Conservation (phyloP, 2,113 vertebrate species). For the Falco punctatus region DNA sequence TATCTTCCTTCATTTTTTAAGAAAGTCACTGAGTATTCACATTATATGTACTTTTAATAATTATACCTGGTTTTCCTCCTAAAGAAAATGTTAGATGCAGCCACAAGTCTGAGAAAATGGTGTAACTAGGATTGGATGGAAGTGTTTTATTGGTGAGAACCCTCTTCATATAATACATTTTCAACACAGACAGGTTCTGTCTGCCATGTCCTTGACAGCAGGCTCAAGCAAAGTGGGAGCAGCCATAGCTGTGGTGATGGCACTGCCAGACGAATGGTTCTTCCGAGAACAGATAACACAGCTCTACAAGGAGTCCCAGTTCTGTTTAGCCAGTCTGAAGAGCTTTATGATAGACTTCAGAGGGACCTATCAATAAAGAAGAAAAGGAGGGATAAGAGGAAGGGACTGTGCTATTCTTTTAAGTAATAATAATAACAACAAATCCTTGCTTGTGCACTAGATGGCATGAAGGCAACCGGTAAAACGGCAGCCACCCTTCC, state of each 20-base stretch:
- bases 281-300: neutral
- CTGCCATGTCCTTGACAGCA: neutral
- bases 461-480: neutral
- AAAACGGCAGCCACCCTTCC: neutral
- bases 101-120: neutral
- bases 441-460: neutral
- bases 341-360: neutral
- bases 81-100: neutral
- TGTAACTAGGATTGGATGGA: neutral
- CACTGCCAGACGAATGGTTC: neutral
- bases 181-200: accelerated
- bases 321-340: neutral
- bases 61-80: neutral
- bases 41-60: neutral
- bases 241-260: neutral
- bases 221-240: neutral
- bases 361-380: neutral
- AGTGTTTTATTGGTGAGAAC: neutral
- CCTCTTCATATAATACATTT: neutral
- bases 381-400: neutral
- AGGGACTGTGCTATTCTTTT: neutral
- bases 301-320: neutral
- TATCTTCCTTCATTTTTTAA: neutral
- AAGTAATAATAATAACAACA: neutral
- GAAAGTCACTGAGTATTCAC: neutral